Evolutionary conservation across 2,113 vertebrate species (phyloP), one percentile per base, ranked within the genome.

Genomic region (Erpornis zantholeuca): DNA sequence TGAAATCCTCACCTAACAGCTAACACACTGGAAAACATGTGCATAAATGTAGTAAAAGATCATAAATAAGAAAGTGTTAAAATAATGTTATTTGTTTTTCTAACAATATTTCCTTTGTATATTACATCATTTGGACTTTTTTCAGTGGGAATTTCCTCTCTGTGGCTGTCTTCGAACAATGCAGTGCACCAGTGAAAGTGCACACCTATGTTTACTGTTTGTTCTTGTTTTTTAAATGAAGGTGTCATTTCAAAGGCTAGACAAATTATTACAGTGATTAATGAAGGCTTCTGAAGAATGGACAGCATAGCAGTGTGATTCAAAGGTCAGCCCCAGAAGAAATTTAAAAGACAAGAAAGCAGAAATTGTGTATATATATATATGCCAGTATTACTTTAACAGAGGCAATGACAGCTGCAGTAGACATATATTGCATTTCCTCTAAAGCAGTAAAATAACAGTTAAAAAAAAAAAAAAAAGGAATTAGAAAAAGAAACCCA

Each of bases 401-500:
- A n/a, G 28, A 44, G 52, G 40, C 50, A 82, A 35, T 9, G 27
- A 81, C 33, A 78, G 42, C 50, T 91, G 63, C 53, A 66, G 57
- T 9, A 70, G 54, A 84, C 50, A 35, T 54, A 66, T n/a, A 88
- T 1, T 35, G n/a, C 31, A 44, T 38, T 79, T 88, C 44, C 15
- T 75, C 64, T 86, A 82, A 86, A 78, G 76, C 49, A 86, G 38
- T 7, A 75, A 70, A 38, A 33, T 81, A 90, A 64, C 56, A 87
- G 47, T 84, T 77, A 71, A 94, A 90, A 82, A 82, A 42, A 65
- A 75, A 12, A 11, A n/a, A 7, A 89, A 45, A 91, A 78, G 31
- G 72, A 96, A 95, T 96, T 94, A 86, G 82, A 68, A 96, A 96
- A 63, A 63, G 72, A 96, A 73, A 7, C 25, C 42, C 31, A 68